Conservation (phyloP, 2,888 invertebrate genomes). For the Agriotes lineatus region DNA sequence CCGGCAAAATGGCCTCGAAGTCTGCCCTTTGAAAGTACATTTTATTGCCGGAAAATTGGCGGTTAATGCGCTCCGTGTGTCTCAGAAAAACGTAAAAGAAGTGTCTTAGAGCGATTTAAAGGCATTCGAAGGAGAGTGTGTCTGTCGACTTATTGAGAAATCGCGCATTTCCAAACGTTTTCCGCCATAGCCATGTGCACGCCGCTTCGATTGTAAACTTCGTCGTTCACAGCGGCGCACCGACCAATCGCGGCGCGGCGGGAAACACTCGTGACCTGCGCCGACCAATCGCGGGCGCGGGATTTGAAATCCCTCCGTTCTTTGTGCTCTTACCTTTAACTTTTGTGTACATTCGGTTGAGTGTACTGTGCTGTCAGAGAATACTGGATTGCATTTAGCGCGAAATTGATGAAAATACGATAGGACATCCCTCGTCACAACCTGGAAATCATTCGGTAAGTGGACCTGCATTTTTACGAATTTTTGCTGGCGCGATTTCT, state of each 20-base stretch:
- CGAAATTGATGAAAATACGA: slow-evolving; percentile 78
- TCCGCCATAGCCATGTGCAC: slow-evolving; percentile 58
- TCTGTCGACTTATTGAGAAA: slow-evolving; percentile 54
- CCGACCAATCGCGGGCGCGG: slow-evolving; percentile 60
- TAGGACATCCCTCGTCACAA: slow-evolving; percentile 76
- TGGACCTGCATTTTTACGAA: slow-evolving; percentile 57
- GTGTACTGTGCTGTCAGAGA: slow-evolving; percentile 66
- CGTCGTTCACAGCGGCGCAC: slow-evolving; percentile 6
- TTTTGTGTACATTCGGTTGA: slow-evolving; percentile 67
- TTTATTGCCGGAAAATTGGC: too few species aligned
- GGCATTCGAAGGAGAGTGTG: slow-evolving; percentile 3
- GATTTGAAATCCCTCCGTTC: slow-evolving; percentile 67
- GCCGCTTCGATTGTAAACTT: slow-evolving; percentile 45
- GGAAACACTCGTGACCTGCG: slow-evolving; percentile 63
- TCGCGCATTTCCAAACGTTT: slow-evolving; percentile 52
- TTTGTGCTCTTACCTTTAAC: slow-evolving; percentile 62
- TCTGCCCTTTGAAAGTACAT: slow-evolving; percentile 13
- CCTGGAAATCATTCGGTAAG: slow-evolving; percentile 78
- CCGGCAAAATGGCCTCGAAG: slow-evolving; percentile 55
- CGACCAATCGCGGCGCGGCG: slow-evolving; percentile 63
- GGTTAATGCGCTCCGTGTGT: too few species aligned
- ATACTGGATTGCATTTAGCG: slow-evolving; percentile 65
- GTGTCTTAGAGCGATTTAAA: slow-evolving; percentile 40
- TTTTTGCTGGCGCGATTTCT: slow-evolving; percentile 58
- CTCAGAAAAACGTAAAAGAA: background rate